phyloP scores from a whole-genome alignment of 2,888 invertebrate species.

The Erebia ligea region DNA sequence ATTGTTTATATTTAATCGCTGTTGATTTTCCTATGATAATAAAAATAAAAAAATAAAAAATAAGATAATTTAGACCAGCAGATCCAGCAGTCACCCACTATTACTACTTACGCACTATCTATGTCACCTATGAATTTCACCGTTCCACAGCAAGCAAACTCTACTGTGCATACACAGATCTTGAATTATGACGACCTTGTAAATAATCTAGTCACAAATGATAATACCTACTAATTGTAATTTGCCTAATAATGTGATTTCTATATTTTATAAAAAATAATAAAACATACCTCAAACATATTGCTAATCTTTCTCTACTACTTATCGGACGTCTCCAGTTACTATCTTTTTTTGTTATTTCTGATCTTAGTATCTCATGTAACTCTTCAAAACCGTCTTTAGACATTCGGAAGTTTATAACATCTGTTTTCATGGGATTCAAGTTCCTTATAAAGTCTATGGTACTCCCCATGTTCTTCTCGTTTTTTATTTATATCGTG shows the following conservation, averaged over 20 bases:
- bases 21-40: too few relatives aligned
- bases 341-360: conserved; percentile 8
- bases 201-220: conserved; percentile 10
- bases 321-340: conserved; percentile 9
- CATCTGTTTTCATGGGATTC: conserved; percentile 10
- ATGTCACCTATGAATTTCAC: conserved; percentile 1
- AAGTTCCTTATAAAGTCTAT: conserved; percentile 13
- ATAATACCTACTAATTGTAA: conserved; percentile 1
- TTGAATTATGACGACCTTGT: neutral
- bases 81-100: neutral
- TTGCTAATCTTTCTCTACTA: conserved; percentile 15
- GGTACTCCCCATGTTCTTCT: conserved; percentile 14
- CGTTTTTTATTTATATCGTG: conserved; percentile 16
- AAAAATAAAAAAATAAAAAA: too few relatives aligned
- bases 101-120: neutral
- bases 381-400: conserved; percentile 13
- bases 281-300: conserved; percentile 17
- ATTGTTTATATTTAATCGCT: too few relatives aligned
- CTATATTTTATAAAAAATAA: conserved; percentile 1
- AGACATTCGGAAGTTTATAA: conserved; percentile 14
- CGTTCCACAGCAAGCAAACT: neutral
- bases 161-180: conserved; percentile 1
- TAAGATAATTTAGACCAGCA: neutral
- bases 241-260: neutral
- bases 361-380: conserved; percentile 12